Percentiles rank a stretch among this genome's conserved stretches.
phyloP scores from a whole-genome alignment of 2,797 vertebrate species.

The Gadopsis bispinosus region DNA sequence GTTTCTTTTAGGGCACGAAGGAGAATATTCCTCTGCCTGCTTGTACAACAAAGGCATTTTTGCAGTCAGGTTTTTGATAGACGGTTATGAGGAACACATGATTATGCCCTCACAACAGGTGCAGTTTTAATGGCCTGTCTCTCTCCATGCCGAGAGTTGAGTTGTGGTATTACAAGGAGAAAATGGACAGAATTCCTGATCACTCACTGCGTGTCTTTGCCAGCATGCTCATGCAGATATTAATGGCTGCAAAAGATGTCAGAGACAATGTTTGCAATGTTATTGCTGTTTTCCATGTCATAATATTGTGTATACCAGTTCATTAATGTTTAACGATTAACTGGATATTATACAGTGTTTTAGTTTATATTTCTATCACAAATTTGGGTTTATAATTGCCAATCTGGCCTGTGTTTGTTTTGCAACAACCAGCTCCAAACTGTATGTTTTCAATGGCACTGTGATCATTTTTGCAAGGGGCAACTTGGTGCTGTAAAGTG shows the following conservation, averaged over 20 bases:
- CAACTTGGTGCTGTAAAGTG: conserved; percentile 69
- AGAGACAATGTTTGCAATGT: conserved; percentile 17
- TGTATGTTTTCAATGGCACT: conserved; percentile 45
- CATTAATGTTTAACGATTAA: conserved; percentile 14
- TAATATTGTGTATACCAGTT: neutral
- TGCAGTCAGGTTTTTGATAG: conserved; percentile 41
- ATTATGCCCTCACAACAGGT: conserved; percentile 74
- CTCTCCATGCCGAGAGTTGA: conserved; percentile 46
- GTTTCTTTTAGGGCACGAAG: conserved; percentile 49
- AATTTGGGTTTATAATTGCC: conserved; percentile 26
- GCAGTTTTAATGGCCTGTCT: conserved; percentile 70
- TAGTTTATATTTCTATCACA: neutral
- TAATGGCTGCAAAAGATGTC: conserved; percentile 33
- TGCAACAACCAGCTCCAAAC: conserved; percentile 22
- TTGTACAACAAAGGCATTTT: conserved; percentile 49
- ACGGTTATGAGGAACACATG: conserved; percentile 59
- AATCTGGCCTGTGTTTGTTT: conserved; percentile 39
- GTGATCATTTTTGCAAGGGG: conserved; percentile 57
- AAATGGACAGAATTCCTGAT: conserved; percentile 54
- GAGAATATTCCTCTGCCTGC: conserved; percentile 39
- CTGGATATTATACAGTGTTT: conserved; percentile 1
- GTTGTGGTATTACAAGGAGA: conserved; percentile 29
- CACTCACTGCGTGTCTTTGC: conserved; percentile 34
- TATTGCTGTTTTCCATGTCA: conserved; percentile 16
- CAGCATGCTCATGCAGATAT: conserved; percentile 25